Evolutionary conservation across 2,888 invertebrate genomes (phyloP).

Genomic region (Latrodectus hesperus): DNA sequence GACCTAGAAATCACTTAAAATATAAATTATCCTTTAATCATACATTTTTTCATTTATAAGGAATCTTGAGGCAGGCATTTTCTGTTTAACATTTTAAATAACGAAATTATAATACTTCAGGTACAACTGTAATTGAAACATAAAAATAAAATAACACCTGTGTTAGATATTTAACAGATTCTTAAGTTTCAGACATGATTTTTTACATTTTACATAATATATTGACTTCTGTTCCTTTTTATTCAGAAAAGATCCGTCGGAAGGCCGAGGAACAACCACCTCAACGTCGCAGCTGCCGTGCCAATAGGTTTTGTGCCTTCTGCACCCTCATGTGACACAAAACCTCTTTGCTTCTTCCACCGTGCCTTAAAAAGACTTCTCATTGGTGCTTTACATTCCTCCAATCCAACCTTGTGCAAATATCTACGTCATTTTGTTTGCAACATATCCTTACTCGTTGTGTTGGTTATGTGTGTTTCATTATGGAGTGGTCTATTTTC

Average conservation of each 20-base stretch:
- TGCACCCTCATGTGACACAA: conserved; percentile 67
- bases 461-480: background rate
- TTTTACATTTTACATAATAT: too few species aligned
- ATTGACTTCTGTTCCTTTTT: background rate
- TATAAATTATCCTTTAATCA: too few species aligned
- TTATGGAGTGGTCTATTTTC: too few species aligned
- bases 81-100: too few species aligned
- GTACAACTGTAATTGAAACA: too few species aligned
- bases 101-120: too few species aligned
- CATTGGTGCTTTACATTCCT: conserved; percentile 38
- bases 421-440: background rate
- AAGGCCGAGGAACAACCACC: conserved; percentile 70
- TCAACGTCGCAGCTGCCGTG: conserved; percentile 61
- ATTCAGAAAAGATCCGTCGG: conserved; percentile 70
- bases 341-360: conserved; percentile 14
- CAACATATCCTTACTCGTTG: background rate
- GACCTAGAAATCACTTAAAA: too few species aligned
- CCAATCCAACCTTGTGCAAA: background rate
- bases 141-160: too few species aligned
- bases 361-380: conserved; percentile 47
- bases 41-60: too few species aligned
- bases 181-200: too few species aligned
- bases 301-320: conserved; percentile 67
- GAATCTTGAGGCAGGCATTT: too few species aligned
- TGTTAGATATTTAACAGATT: too few species aligned